Percentiles rank a stretch among this genome's conserved stretches.
These are phyloP conservation scores for Sicus ferrugineus DNA, from an alignment of 2,888 invertebrate species.

Conservation along the genomic window DNA sequence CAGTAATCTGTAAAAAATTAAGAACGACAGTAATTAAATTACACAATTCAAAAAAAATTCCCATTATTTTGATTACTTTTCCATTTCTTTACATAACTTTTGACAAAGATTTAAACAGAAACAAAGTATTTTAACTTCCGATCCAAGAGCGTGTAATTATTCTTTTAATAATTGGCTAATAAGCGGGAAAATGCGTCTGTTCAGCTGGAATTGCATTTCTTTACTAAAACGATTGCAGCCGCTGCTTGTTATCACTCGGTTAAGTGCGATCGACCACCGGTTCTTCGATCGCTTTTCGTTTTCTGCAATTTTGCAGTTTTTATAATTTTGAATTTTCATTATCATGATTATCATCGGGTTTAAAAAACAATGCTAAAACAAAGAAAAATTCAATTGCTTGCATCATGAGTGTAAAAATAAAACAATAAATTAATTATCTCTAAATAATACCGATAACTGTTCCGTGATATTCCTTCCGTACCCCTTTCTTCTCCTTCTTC, in stretches of 20 bases:
- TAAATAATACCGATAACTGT: no score
- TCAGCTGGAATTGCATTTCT: background rate
- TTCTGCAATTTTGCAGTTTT: background rate
- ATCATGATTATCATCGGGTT: background rate
- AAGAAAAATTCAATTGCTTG: no score
- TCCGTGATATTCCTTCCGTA: no score
- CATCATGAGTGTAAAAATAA: no score
- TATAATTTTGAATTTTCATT: background rate
- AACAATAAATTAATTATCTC: no score
- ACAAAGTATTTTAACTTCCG: background rate
- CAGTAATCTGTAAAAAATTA: conserved; percentile 51
- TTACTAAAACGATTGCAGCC: conserved; percentile 13
- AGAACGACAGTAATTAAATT: background rate
- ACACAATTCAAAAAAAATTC: background rate
- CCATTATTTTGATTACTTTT: conserved; percentile 40
- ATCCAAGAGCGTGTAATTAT: background rate
- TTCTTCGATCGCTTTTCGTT: background rate
- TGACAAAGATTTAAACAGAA: background rate
- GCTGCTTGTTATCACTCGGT: conserved; percentile 15
- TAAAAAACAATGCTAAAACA: no score
- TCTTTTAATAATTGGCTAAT: background rate
- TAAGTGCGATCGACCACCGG: conserved; percentile 6
- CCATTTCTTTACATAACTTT: conserved; percentile 37
- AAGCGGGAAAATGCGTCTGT: conserved; percentile 4
- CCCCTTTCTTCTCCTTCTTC: no score